These are phyloP conservation scores for Oryzias javanicus DNA, from an alignment of 2,113 vertebrate genomes.

Conservation along the genomic window DNA sequence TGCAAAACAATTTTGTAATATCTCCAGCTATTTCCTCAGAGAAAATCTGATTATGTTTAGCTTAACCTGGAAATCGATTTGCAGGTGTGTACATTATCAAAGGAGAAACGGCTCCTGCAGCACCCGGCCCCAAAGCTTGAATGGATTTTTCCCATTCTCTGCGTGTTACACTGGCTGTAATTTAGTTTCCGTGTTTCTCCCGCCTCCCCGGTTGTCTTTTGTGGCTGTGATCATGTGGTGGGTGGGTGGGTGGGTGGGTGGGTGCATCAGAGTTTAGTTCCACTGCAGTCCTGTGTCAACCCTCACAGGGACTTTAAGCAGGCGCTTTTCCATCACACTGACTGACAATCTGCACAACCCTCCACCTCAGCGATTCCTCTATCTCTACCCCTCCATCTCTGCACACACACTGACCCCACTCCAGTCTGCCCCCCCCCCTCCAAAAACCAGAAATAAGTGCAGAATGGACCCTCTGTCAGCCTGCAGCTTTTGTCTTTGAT, in stretches of 20 bases:
- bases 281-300: constrained; percentile 51
- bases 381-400: constrained; percentile 57
- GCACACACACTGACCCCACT: constrained; percentile 19
- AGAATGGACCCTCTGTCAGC: constrained; percentile 47
- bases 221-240: constrained; percentile 23
- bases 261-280: constrained; percentile 49
- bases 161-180: background rate
- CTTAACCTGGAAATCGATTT: constrained; percentile 59
- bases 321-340: constrained; percentile 66
- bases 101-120: constrained; percentile 35
- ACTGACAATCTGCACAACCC: constrained; percentile 65
- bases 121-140: constrained; percentile 12
- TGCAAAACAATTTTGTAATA: constrained; percentile 69
- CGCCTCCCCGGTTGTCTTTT: constrained; percentile 4
- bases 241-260: too few relatives aligned
- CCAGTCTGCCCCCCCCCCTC: constrained; percentile 12
- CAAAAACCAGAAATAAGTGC: constrained; percentile 25
- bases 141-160: constrained; percentile 25
- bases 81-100: constrained; percentile 53
- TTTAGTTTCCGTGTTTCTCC: constrained; percentile 5
- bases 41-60: constrained; percentile 67
- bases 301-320: constrained; percentile 62
- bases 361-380: constrained; percentile 66
- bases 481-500: constrained; percentile 61
- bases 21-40: constrained; percentile 61